Conservation (phyloP, 2,113 vertebrate species). For the Toxotes chatareus region DNA sequence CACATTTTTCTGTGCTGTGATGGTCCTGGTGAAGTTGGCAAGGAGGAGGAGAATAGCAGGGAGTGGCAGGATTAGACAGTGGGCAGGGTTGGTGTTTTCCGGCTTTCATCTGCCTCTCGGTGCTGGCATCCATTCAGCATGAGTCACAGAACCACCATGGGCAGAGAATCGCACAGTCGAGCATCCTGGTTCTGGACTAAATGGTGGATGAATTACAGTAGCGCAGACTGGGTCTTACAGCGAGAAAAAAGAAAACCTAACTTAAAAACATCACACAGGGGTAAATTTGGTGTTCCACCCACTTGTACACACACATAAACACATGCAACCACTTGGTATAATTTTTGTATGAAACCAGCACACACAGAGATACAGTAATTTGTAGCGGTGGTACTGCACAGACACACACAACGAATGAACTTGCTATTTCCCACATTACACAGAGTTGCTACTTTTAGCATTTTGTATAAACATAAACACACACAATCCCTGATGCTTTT, state of each 20-base stretch:
- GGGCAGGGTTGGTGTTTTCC: conserved; percentile 52
- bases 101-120: conserved; percentile 58
- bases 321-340: conserved; percentile 6
- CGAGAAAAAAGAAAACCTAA: background rate
- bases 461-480: conserved; percentile 14
- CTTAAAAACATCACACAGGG: background rate
- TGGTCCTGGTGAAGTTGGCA: conserved; percentile 9
- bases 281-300: conserved; percentile 5
- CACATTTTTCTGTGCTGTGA: conserved; percentile 12
- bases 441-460: conserved; percentile 21
- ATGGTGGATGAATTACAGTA: conserved; percentile 7
- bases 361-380: conserved; percentile 11
- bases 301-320: background rate
- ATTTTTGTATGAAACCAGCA: conserved; percentile 28
- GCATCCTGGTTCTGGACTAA: conserved; percentile 37
- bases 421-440: conserved; percentile 11
- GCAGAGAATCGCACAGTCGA: conserved; percentile 16
- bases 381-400: background rate
- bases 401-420: background rate
- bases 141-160: conserved; percentile 55
- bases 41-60: conserved; percentile 53
- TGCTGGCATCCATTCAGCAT: conserved; percentile 33
- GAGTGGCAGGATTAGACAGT: conserved; percentile 60
- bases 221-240: background rate
- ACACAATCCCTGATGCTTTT: background rate